Conservation (phyloP, 2,888 invertebrate genomes). For the Leucozona laternaria region DNA sequence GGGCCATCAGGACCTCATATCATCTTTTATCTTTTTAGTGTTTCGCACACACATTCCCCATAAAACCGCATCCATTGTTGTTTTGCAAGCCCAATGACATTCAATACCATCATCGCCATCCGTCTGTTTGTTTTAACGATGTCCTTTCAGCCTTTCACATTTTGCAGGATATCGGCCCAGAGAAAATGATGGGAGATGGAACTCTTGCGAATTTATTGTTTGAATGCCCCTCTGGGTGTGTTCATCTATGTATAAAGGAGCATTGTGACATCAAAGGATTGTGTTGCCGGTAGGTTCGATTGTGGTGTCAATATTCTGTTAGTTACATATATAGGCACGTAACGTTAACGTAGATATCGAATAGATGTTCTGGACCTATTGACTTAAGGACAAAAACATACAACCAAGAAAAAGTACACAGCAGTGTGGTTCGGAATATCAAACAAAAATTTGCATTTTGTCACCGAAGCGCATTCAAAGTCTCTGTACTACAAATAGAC, state of each 20-base stretch:
- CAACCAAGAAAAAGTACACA: conserved; percentile 63
- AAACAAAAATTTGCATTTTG: conserved; percentile 74
- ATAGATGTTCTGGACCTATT: conserved; percentile 66
- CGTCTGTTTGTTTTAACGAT: conserved; percentile 54
- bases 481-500: conserved; percentile 4
- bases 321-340: not conserved
- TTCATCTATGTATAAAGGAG: conserved; percentile 40
- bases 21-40: conserved; percentile 14
- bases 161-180: conserved; percentile 17
- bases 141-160: conserved; percentile 51
- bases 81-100: conserved; percentile 58
- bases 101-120: conserved; percentile 56
- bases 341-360: not conserved
- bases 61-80: conserved; percentile 74
- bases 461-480: conserved; percentile 48
- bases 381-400: conserved; percentile 64
- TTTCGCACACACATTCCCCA: conserved; percentile 43
- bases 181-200: conserved; percentile 8
- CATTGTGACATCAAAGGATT: conserved; percentile 70
- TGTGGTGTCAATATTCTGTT: conserved; percentile 57
- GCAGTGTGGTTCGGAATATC: conserved; percentile 68
- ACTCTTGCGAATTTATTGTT: conserved; percentile 44
- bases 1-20: not conserved
- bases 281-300: conserved; percentile 59
- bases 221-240: conserved; percentile 42